Base-by-base conservation (phyloP, 1,140 invertebrate genomes). In the Arctopsyche grandis region DNA sequence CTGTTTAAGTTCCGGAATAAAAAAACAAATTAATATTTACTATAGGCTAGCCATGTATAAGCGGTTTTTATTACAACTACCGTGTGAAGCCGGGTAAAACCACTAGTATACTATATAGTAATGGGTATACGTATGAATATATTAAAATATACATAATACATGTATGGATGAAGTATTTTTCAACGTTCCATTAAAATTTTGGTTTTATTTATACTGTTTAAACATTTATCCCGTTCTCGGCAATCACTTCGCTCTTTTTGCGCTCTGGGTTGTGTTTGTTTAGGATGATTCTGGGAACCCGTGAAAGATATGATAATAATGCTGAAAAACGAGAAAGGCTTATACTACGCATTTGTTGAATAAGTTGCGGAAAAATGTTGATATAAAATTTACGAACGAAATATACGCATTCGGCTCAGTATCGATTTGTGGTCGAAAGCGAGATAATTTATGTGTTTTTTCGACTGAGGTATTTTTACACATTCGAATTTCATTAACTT, bases 171-270 rank as follows among this genome's bases (percentile, higher is more conserved):
- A 7, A 38, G 29, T 38, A 7, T 38, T 60, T 19, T 60, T 3
- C 56, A 1, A 3, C 16, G 7, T 19, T n/a, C 16, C 9, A 60
- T 16, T 60, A 60, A 19, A 19, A 60, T 60, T 60, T 60, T 21
- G 21, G 56, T 21, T 60, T 60, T 60, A 16, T 60, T 60, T 60
- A 19, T 60, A 60, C 56, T 60, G 56, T 60, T 60, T 21, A 60
- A 60, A 60, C 56, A 60, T 60, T 60, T 60, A 16, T 60, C 56
- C 56, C 16, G 56, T 19, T 60, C 56, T 21, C 16, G 56, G 19
- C 56, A 60, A 60, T 60, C 56, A 60, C 56, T 60, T 60, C 9
- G 56, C 21, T 21, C 56, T 19, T 60, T 60, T 21, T 9, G 48
- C 48, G 7, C 7, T 9, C 44, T 5, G 48, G 16, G 21, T 9